These are phyloP conservation scores for Drosophila formosana DNA, from an alignment of 2,888 invertebrate genomes.

Conservation along the genomic window DNA sequence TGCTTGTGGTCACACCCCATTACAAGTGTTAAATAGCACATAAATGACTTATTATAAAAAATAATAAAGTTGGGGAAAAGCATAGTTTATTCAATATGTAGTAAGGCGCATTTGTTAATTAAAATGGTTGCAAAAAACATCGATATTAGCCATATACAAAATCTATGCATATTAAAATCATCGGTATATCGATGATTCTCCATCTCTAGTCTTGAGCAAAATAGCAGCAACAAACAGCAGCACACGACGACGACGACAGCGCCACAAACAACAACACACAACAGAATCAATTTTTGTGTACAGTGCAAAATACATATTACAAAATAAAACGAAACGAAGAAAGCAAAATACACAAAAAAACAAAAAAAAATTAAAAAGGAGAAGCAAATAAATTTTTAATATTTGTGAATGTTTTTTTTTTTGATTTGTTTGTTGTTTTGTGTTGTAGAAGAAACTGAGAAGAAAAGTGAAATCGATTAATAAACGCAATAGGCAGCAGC, in stretches of 20 bases:
- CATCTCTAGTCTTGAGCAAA: slow-evolving; percentile 1
- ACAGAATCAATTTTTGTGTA: slow-evolving; percentile 55
- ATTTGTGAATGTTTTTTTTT: slow-evolving; percentile 44
- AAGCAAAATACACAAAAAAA: slow-evolving; percentile 24
- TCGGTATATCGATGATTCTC: not conserved
- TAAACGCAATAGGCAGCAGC: slow-evolving; percentile 58
- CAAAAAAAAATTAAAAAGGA: not conserved
- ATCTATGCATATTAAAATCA: not conserved
- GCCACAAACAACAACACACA: slow-evolving; percentile 52
- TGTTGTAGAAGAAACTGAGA: slow-evolving; percentile 40
- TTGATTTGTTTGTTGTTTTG: slow-evolving; percentile 44
- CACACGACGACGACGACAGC: slow-evolving; percentile 62
- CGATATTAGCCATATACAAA: not conserved
- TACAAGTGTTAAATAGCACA: too few relatives aligned
- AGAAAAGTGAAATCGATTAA: slow-evolving; percentile 74
- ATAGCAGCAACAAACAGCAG: slow-evolving; percentile 43
- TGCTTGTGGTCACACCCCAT: too few relatives aligned
- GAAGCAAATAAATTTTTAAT: slow-evolving; percentile 8
- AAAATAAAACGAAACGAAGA: slow-evolving; percentile 49
- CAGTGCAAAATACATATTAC: slow-evolving; percentile 47
- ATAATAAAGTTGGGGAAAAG: too few relatives aligned
- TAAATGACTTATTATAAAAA: too few relatives aligned
- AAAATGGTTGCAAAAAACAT: too few relatives aligned
- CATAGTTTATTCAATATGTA: too few relatives aligned
- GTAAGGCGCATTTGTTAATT: too few relatives aligned